Conservation (phyloP, 1,140 invertebrate species). For the Cotesia vestalis region DNA sequence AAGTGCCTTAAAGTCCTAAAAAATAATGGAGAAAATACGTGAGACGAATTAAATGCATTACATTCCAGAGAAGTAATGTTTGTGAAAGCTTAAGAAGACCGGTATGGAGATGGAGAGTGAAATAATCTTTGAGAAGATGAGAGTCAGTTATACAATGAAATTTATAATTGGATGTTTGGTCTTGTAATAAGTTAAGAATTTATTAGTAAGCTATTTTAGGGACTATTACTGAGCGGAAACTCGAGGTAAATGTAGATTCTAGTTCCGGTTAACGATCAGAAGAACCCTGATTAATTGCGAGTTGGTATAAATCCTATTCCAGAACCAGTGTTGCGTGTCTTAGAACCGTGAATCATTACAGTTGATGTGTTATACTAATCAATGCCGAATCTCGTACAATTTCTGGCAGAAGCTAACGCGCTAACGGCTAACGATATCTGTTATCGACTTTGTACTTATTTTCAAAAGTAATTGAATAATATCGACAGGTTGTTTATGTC, state of each 20-base stretch:
- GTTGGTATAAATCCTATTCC: conserved; percentile 17
- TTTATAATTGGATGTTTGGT: neutral
- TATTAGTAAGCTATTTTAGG: conserved; percentile 10
- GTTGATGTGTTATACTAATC: neutral
- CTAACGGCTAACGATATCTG: neutral
- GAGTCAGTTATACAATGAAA: too few relatives aligned
- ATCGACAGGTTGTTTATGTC: too few relatives aligned
- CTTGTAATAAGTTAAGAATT: neutral
- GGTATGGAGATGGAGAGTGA: neutral
- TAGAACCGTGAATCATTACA: conserved; percentile 9
- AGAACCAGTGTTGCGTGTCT: conserved; percentile 18
- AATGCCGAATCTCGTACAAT: conserved; percentile 1
- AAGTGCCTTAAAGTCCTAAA: conserved; percentile 22
- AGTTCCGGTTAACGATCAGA: conserved; percentile 23
- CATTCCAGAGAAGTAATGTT: neutral
- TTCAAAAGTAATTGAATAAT: neutral
- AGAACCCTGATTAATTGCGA: conserved; percentile 23
- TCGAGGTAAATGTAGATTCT: conserved; percentile 27
- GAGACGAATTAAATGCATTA: conserved; percentile 22
- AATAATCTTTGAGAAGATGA: too few relatives aligned
- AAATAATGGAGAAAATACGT: conserved; percentile 13
- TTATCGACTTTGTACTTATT: neutral
- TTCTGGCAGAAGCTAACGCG: neutral
- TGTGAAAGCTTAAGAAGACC: neutral
- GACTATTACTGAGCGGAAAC: conserved; percentile 10